Conservation (phyloP, 2,888 invertebrate genomes). For the Dicyrtoma fusca region DNA sequence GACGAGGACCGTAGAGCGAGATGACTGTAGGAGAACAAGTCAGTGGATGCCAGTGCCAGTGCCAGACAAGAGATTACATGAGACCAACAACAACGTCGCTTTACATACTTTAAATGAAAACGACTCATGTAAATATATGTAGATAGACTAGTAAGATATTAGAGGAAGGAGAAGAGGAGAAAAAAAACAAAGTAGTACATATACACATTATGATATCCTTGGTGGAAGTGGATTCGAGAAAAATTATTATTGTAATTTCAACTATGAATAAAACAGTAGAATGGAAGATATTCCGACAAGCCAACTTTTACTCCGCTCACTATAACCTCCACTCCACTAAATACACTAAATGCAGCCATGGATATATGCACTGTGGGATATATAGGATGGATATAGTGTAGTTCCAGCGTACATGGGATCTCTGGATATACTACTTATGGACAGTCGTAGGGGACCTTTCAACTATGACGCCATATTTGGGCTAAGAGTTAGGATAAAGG, state of each 20-base stretch:
- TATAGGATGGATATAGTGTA: no score
- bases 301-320: slow-evolving; percentile 20
- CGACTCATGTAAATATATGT: slow-evolving; percentile 16
- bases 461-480: no score
- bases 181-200: slow-evolving; percentile 2
- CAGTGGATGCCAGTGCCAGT: slow-evolving; percentile 18
- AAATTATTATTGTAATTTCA: slow-evolving; percentile 39
- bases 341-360: no score
- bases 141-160: slow-evolving; percentile 1
- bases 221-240: slow-evolving; percentile 30
- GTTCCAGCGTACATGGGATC: no score
- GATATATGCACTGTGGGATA: no score
- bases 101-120: slow-evolving; percentile 27
- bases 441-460: no score
- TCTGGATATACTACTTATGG: no score
- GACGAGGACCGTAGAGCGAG: slow-evolving; percentile 13
- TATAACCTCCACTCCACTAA: not conserved
- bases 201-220: slow-evolving; percentile 27
- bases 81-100: slow-evolving; percentile 23
- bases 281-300: slow-evolving; percentile 31
- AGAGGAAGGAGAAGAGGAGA: slow-evolving; percentile 14
- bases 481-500: no score
- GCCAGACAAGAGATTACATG: slow-evolving; percentile 35
- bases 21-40: slow-evolving; percentile 6
- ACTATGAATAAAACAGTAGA: slow-evolving; percentile 53